A percentile compares a stretch with the other conserved stretches of the same genome.
Evolutionary conservation across 2,888 invertebrate genomes (phyloP).

Genomic region (Acronicta aceris): DNA sequence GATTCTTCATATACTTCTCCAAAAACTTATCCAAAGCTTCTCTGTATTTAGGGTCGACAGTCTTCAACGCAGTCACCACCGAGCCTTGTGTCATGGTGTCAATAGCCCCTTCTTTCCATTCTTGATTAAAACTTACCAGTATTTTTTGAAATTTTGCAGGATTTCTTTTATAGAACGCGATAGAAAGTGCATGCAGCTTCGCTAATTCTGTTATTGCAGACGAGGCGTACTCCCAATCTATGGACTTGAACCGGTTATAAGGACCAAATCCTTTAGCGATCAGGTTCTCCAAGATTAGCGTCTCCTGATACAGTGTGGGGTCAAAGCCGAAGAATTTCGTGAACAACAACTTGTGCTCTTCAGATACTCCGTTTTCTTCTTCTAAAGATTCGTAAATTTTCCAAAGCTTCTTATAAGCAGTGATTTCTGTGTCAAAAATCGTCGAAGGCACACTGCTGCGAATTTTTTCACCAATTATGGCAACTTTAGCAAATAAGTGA

Average conservation of each 20-base stretch:
- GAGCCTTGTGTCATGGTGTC: slow-evolving; percentile 2
- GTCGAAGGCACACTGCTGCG: slow-evolving; percentile 4
- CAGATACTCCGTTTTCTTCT: slow-evolving; percentile 27
- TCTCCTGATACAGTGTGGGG: slow-evolving; percentile 33
- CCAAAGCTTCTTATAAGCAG: slow-evolving; percentile 30
- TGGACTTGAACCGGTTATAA: slow-evolving; percentile 51
- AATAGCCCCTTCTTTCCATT: slow-evolving; percentile 4
- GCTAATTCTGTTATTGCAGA: slow-evolving; percentile 60
- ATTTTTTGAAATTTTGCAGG: slow-evolving; percentile 14
- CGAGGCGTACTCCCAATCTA: slow-evolving; percentile 49
- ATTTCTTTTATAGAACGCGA: slow-evolving; percentile 62
- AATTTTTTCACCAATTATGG: slow-evolving; percentile 19
- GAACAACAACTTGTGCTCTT: slow-evolving; percentile 36
- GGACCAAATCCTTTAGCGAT: slow-evolving; percentile 46
- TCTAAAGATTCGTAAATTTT: slow-evolving; percentile 32
- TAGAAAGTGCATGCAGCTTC: slow-evolving; percentile 70
- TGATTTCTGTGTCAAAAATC: slow-evolving; percentile 34
- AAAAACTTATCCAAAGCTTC: slow-evolving; percentile 56
- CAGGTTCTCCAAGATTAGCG: slow-evolving; percentile 47
- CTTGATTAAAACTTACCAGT: neutral
- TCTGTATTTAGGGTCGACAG: slow-evolving; percentile 57
- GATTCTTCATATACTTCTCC: slow-evolving; percentile 10
- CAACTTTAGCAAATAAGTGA: slow-evolving; percentile 41
- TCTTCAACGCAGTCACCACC: slow-evolving; percentile 32
- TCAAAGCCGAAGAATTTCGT: slow-evolving; percentile 44